A percentile compares a stretch with the other conserved stretches of the same genome.
Evolutionary conservation across 2,797 vertebrate species (phyloP).

Genomic region (Chelon labrosus): DNA sequence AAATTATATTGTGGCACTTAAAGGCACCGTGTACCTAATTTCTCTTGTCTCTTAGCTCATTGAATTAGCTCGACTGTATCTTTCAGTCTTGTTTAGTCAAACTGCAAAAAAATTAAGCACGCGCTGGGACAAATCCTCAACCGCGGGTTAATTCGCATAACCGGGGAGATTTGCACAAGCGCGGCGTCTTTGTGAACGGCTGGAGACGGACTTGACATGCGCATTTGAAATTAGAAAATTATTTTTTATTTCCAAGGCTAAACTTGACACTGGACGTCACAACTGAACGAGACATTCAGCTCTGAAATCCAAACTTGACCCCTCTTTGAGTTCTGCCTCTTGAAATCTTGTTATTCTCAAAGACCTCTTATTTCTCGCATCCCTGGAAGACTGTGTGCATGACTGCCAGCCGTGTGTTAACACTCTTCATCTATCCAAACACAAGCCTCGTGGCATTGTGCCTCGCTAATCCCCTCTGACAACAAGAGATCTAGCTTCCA

Average conservation of each 20-base stretch:
- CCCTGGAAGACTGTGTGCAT: slow-evolving; percentile 40
- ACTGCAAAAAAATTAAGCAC: slow-evolving; percentile 16
- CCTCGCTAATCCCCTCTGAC: slow-evolving; percentile 45
- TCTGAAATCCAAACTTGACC: slow-evolving; percentile 32
- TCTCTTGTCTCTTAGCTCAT: slow-evolving; percentile 7
- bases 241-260: not conserved
- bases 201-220: slow-evolving; percentile 8
- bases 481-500: slow-evolving; percentile 33
- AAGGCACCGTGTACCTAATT: not conserved
- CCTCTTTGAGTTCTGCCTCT: slow-evolving; percentile 28
- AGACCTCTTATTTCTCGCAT: slow-evolving; percentile 41
- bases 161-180: not conserved
- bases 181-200: not conserved
- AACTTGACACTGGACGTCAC: slow-evolving; percentile 10
- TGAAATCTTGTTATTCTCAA: slow-evolving; percentile 48
- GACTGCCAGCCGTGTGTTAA: slow-evolving; percentile 46
- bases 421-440: slow-evolving; percentile 44
- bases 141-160: not conserved
- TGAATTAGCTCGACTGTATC: slow-evolving; percentile 24
- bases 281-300: slow-evolving; percentile 16
- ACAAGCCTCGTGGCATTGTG: slow-evolving; percentile 39
- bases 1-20: not conserved
- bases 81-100: slow-evolving; percentile 28
- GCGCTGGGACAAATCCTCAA: slow-evolving; percentile 1
- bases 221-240: slow-evolving; percentile 8